phyloP scores from a whole-genome alignment of 1,140 invertebrate genomes.

The Manduca sexta region DNA sequence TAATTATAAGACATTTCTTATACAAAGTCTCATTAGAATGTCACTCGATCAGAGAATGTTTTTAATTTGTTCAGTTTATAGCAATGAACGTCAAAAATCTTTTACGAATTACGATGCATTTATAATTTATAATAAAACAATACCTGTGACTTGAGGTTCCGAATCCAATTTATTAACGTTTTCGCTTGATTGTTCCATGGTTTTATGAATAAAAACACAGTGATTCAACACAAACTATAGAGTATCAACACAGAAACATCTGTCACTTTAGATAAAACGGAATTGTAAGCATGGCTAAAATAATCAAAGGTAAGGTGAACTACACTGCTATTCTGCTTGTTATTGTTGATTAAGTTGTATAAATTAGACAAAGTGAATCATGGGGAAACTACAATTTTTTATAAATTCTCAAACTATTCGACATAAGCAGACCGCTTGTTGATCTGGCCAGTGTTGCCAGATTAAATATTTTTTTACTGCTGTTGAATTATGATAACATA shows the following conservation, averaged over 20 bases:
- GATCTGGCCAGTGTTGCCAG: conserved; percentile 50
- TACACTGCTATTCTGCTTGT: neutral
- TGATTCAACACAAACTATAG: conserved; percentile 45
- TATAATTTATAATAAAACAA: conserved; percentile 3
- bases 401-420: conserved; percentile 27
- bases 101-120: neutral
- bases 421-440: conserved; percentile 55
- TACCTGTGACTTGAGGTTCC: conserved; percentile 15
- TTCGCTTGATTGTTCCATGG: conserved; percentile 42
- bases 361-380: conserved; percentile 9
- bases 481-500: too few species aligned
- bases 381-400: conserved; percentile 23
- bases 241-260: conserved; percentile 50
- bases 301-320: conserved; percentile 3
- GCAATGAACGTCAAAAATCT: conserved; percentile 21
- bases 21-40: neutral
- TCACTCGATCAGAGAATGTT: conserved; percentile 3
- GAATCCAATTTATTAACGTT: conserved; percentile 25
- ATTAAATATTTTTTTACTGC: too few species aligned
- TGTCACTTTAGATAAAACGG: conserved; percentile 40
- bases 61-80: conserved; percentile 27
- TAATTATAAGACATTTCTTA: neutral
- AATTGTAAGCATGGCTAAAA: conserved; percentile 32
- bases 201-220: conserved; percentile 18
- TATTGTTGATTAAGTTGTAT: neutral